Base-by-base conservation (phyloP, 2,113 vertebrate species). In the Sylvia atricapilla region DNA sequence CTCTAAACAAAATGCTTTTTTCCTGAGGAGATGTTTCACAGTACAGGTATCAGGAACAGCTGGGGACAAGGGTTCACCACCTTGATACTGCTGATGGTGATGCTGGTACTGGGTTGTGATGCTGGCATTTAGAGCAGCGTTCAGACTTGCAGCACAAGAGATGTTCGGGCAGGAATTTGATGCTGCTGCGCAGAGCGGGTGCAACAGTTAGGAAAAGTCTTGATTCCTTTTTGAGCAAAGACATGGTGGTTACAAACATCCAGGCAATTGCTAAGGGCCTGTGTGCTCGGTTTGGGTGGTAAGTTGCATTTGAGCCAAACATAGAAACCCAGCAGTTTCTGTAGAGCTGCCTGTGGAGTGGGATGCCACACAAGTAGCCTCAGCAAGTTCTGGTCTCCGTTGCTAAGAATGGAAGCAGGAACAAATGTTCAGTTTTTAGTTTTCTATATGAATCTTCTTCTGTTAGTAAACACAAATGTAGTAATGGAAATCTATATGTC, bases 321-420 rank as follows among this genome's bases (percentile, higher is more conserved):
- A 89, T 33, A 90, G 96, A 96, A 95, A 94, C 67, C 35, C 82
- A 73, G 43, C 75, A 82, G 47, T 89, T 85, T 89, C 78, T 77
- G 17, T 31, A 41, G 30, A 67, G 31, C 56, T 72, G 73, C 86
- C 60, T 93, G 80, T 80, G 79, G 84, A 91, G 67, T 30, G 52
- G 56, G 75, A 89, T 97, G 75, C 78, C 93, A 95, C 91, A 95
- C 81, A 94, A 95, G 84, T 77, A 91, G 87, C 72, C 85, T 43
- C 52, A 77, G 82, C 27, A 67, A 90, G 75, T 77, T 94, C 70
- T 93, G 90, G 67, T 63, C 67, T 80, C 87, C 15, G 0, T 81
- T 90, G 67, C 85, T 70, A 47, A 83, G 77, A 84, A 68, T 5
- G 22, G 53, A 93, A 77, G 19, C 11, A 47, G 46, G 50, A 90